phyloP scores from a whole-genome alignment of 2,797 vertebrate genomes.

The Sebastes alutus region DNA sequence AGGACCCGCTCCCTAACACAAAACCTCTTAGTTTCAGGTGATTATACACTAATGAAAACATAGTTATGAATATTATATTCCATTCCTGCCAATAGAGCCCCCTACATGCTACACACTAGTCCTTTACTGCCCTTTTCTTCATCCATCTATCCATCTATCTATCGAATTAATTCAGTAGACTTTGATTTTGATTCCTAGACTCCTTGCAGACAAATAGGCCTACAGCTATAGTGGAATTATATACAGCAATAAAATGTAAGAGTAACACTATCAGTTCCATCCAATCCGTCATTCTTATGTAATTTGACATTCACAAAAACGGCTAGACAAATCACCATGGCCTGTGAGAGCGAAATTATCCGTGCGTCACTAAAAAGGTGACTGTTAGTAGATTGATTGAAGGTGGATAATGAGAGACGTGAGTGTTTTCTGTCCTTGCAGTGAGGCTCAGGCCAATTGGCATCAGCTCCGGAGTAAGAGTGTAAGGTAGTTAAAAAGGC shows the following conservation, averaged over 20 bases:
- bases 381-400: background rate
- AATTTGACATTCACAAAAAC: constrained; percentile 5
- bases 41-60: too few relatives aligned
- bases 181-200: too few relatives aligned
- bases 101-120: too few relatives aligned
- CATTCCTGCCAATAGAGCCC: too few relatives aligned
- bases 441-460: constrained; percentile 2
- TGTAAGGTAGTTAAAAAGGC: constrained; percentile 20
- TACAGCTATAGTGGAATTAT: background rate
- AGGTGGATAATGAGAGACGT: background rate
- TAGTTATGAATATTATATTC: too few relatives aligned
- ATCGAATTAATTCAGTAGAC: background rate
- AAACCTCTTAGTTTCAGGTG: too few relatives aligned
- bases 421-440: constrained; percentile 20
- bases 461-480: background rate
- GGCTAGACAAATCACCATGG: background rate
- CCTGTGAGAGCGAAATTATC: background rate
- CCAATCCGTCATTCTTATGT: background rate
- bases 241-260: background rate
- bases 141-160: background rate
- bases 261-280: background rate
- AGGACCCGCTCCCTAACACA: too few relatives aligned
- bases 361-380: background rate
- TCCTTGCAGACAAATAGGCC: background rate
- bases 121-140: background rate